phyloP scores from a whole-genome alignment of 2,888 invertebrate genomes.

The Lycophotia porphyrea region DNA sequence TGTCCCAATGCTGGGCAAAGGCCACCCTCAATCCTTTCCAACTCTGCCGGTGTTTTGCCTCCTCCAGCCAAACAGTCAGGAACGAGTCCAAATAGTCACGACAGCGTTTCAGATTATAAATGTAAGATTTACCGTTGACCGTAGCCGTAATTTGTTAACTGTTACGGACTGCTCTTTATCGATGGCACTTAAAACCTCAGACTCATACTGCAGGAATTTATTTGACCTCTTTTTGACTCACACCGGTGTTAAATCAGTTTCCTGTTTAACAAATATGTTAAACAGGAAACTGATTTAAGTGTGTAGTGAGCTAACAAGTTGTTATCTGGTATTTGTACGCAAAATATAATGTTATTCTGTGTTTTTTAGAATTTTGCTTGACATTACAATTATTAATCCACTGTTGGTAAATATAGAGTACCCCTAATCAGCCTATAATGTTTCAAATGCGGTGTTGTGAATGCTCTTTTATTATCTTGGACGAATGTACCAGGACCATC shows the following conservation, averaged over 20 bases:
- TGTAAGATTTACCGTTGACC: not conserved
- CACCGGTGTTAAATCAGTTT: constrained; percentile 10
- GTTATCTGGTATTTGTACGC: not conserved
- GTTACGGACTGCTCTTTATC: constrained; percentile 24
- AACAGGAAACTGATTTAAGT: constrained; percentile 27
- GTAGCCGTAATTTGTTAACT: not conserved
- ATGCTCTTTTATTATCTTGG: no score
- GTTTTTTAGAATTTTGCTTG: not conserved
- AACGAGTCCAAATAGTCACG: no score
- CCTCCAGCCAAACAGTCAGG: no score
- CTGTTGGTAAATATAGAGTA: not conserved
- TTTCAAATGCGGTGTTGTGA: not conserved
- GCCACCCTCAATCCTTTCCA: no score
- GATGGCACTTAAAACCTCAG: constrained; percentile 26
- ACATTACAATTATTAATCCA: not conserved
- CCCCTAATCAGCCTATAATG: not conserved
- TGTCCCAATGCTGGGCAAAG: no score
- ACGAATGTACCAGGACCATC: no score
- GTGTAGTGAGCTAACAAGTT: not conserved
- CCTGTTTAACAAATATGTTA: no score
- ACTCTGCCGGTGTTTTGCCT: no score
- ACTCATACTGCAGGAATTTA: constrained; percentile 45
- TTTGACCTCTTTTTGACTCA: constrained; percentile 52
- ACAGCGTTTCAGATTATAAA: no score
- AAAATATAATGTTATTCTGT: not conserved